Conservation (phyloP, 2,888 invertebrate species). For the Nezara viridula region DNA sequence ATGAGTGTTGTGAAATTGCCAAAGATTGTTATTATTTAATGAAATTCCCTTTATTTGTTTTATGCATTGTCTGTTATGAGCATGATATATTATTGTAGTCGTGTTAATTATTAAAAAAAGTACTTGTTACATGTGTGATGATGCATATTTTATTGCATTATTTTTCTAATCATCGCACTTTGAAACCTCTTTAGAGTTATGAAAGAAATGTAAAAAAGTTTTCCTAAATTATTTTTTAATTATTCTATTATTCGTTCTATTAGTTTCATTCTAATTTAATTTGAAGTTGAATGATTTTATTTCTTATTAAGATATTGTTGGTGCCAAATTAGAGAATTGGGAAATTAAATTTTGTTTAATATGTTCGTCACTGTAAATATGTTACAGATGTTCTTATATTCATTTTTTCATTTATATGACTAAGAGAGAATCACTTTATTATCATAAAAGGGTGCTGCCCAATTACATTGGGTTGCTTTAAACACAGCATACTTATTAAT, state of each 20-base stretch:
- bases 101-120: neutral
- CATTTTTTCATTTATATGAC: neutral
- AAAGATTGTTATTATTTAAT: neutral
- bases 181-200: neutral
- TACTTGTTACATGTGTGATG: neutral
- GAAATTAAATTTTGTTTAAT: neutral
- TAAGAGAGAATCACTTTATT: no score
- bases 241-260: neutral
- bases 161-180: neutral
- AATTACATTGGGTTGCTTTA: no score
- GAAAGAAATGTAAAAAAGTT: no score
- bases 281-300: neutral
- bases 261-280: neutral
- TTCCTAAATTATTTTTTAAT: neutral
- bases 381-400: neutral
- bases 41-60: neutral
- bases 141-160: neutral
- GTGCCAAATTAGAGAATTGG: no score
- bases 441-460: no score
- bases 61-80: neutral
- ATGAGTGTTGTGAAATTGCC: neutral
- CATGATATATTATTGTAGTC: neutral
- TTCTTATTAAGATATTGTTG: neutral
- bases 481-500: no score
- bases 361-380: neutral